phyloP scores from a whole-genome alignment of 1,140 invertebrate genomes.

The Microplitis demolitor region DNA sequence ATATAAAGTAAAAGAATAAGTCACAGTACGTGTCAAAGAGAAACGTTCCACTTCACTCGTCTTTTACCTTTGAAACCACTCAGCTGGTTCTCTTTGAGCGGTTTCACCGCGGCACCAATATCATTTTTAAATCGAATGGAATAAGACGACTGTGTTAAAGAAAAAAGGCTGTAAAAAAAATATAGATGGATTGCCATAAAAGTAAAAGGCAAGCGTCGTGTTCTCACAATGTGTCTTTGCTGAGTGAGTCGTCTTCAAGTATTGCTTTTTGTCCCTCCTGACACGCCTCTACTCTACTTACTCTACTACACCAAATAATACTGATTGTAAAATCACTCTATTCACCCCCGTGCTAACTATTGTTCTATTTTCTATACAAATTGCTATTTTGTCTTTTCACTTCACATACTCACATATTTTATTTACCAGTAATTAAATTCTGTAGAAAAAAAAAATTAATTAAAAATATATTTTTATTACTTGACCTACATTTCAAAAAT shows the following conservation, averaged over 20 bases:
- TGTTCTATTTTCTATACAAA: neutral
- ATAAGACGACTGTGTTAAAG: constrained; percentile 14
- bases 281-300: neutral
- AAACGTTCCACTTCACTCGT: constrained; percentile 1
- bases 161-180: neutral
- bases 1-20: neutral
- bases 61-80: constrained; percentile 17
- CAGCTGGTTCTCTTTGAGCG: constrained; percentile 19
- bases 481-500: no score
- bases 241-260: neutral
- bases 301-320: neutral
- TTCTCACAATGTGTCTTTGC: neutral
- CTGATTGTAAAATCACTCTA: neutral
- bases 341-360: neutral
- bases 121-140: constrained; percentile 27
- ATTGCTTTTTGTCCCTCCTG: neutral
- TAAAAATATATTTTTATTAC: no score
- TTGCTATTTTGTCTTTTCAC: neutral
- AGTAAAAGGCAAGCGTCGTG: constrained; percentile 4
- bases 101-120: constrained; percentile 15
- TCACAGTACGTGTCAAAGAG: constrained; percentile 4
- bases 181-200: neutral
- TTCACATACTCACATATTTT: neutral
- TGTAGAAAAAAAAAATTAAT: no score
- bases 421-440: no score